A percentile compares a stretch with the other conserved stretches of the same genome.
These are phyloP conservation scores for Cheilosia scutellata DNA, from an alignment of 2,888 invertebrate species.

Conservation along the genomic window DNA sequence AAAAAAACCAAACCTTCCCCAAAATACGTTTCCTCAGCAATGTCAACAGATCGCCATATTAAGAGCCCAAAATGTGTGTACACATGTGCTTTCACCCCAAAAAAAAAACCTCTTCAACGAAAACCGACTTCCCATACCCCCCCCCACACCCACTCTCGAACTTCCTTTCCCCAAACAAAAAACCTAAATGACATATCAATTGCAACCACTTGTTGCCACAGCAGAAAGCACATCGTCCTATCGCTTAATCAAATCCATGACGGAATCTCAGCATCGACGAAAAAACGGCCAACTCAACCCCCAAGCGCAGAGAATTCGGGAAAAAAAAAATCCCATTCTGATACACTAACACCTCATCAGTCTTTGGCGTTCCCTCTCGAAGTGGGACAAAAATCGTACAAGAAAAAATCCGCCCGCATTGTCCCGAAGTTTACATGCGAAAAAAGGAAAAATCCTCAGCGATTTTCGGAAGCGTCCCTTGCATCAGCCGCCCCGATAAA, in stretches of 20 bases:
- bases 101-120: constrained; percentile 32
- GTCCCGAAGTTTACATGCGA: constrained; percentile 63
- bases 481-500: constrained; percentile 7
- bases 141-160: not conserved
- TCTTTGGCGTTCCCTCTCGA: constrained; percentile 65
- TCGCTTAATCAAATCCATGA: constrained; percentile 75
- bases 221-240: constrained; percentile 67
- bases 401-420: constrained; percentile 70
- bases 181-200: constrained; percentile 75
- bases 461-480: constrained; percentile 3
- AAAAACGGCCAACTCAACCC: constrained; percentile 33
- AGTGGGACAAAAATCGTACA: constrained; percentile 75
- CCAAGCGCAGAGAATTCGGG: not conserved
- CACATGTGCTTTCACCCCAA: not conserved
- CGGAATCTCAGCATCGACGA: constrained; percentile 71
- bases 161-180: constrained; percentile 55
- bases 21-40: constrained; percentile 32
- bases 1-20: constrained; percentile 33
- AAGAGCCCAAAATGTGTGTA: constrained; percentile 36
- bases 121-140: constrained; percentile 47
- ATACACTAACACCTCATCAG: constrained; percentile 73
- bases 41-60: constrained; percentile 57
- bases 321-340: constrained; percentile 58
- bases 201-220: constrained; percentile 71
- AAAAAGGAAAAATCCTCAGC: constrained; percentile 68